Evolutionary conservation across 37 sponge, comb jelly and placozoan species (phyloP).

Genomic region (Bolinopsis microptera): DNA sequence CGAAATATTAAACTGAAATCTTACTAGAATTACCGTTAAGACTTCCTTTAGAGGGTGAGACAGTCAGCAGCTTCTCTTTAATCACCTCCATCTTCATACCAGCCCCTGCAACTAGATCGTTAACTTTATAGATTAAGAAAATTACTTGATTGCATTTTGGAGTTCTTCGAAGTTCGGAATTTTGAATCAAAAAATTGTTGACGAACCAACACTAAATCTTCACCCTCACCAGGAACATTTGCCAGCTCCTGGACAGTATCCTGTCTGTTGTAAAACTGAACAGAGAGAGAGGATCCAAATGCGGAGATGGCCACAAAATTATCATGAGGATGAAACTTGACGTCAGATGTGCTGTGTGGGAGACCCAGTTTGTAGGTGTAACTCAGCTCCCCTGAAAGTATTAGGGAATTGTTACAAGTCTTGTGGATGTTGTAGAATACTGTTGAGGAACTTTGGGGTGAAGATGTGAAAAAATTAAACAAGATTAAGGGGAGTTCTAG

Average conservation of each 20-base stretch:
- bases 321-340: conserved; percentile 40
- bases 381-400: background rate
- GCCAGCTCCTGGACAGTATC: background rate
- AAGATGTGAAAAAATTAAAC: no score
- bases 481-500: no score
- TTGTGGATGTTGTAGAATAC: no score
- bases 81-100: conserved; percentile 12
- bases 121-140: no score
- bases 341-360: conserved; percentile 60
- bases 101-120: background rate
- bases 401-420: background rate
- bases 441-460: no score
- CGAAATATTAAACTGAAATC: no score
- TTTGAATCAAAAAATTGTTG: no score
- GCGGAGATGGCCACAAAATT: conserved; percentile 17
- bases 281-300: conserved; percentile 32
- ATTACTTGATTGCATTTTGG: no score
- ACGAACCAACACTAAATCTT: no score
- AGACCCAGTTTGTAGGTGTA: conserved; percentile 35
- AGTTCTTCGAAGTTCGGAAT: no score
- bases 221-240: background rate
- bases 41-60: background rate
- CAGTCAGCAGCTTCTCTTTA: conserved; percentile 49
- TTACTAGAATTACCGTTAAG: no score
- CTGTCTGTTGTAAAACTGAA: background rate